Evolutionary conservation across 2,113 vertebrate species (phyloP).

Genomic region (Gymnocephalus cernua): DNA sequence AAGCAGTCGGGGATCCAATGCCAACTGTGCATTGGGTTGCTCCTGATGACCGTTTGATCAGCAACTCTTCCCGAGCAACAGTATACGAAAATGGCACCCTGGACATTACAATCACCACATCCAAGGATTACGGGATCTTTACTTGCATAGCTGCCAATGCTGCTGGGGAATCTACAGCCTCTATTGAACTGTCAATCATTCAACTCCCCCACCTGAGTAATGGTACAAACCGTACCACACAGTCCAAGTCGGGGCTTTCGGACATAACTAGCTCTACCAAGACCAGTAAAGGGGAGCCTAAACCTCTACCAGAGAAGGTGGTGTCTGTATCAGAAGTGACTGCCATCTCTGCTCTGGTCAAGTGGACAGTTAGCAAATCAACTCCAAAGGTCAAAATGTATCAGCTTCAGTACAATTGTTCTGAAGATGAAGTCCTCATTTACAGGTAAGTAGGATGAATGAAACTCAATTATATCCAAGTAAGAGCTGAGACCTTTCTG

Average conservation of each 20-base stretch:
- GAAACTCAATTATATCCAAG: not conserved
- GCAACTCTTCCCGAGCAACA: conserved; percentile 91
- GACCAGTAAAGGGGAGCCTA: conserved; percentile 90
- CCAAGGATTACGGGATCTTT: conserved; percentile 96
- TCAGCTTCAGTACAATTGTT: conserved; percentile 98
- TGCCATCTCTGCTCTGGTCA: conserved; percentile 92
- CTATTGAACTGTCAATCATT: conserved; percentile 93
- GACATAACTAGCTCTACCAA: conserved; percentile 97
- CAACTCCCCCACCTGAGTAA: conserved; percentile 96
- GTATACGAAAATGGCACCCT: conserved; percentile 96
- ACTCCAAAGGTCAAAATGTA: conserved; percentile 98
- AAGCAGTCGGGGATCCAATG: conserved; percentile 95
- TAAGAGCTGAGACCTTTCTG: not conserved
- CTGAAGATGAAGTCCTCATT: conserved; percentile 96
- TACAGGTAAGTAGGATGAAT: conserved; percentile 89
- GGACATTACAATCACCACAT: conserved; percentile 93
- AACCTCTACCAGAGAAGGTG: conserved; percentile 88
- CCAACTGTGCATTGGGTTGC: conserved; percentile 97
- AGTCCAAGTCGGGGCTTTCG: conserved; percentile 93
- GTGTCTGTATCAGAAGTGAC: conserved; percentile 96
- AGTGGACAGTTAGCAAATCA: conserved; percentile 95
- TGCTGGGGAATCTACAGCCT: conserved; percentile 94
- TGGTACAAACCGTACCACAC: conserved; percentile 87
- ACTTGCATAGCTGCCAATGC: conserved; percentile 98
- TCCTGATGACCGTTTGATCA: conserved; percentile 92